Evolutionary conservation across 1,140 invertebrate species (phyloP).

Genomic region (Zelostemma sp.): DNA sequence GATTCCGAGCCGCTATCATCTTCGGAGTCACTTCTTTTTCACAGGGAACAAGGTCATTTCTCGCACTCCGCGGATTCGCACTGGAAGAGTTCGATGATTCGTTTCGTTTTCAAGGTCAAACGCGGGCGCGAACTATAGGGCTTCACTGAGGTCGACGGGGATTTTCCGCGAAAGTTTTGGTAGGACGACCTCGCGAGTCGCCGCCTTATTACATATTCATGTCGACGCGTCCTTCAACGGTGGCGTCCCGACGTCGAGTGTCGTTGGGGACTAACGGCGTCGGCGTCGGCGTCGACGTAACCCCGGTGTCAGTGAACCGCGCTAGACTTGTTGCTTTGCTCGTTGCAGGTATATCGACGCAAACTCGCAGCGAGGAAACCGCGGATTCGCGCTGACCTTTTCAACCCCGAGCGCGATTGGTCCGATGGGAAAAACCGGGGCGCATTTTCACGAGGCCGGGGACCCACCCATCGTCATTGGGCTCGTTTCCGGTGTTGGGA

Average conservation of each 20-base stretch:
- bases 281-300: conserved; percentile 49
- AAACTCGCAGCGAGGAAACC: conserved; percentile 33
- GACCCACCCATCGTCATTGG: too few relatives aligned
- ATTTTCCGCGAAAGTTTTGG: conserved; percentile 27
- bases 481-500: too few relatives aligned
- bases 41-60: neutral
- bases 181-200: conserved; percentile 37
- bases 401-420: conserved; percentile 34
- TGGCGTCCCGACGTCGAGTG: conserved; percentile 68
- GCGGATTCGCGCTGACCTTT: conserved; percentile 46
- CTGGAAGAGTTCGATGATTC: neutral
- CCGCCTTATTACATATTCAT: conserved; percentile 63
- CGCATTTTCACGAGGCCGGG: too few relatives aligned
- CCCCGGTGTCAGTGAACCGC: conserved; percentile 67
- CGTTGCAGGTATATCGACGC: conserved; percentile 51
- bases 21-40: conserved; percentile 2
- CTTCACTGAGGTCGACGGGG: too few relatives aligned
- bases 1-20: conserved; percentile 59
- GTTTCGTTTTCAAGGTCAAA: neutral
- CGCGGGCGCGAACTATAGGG: too few relatives aligned
- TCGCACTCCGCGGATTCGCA: neutral
- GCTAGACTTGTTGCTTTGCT: conserved; percentile 64
- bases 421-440: neutral
- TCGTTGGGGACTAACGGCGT: conserved; percentile 47
- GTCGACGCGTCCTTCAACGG: conserved; percentile 64